These are phyloP conservation scores for Pachyseris speciosa DNA, from an alignment of 64 coral and sea anemone genomes.

Conservation along the genomic window DNA sequence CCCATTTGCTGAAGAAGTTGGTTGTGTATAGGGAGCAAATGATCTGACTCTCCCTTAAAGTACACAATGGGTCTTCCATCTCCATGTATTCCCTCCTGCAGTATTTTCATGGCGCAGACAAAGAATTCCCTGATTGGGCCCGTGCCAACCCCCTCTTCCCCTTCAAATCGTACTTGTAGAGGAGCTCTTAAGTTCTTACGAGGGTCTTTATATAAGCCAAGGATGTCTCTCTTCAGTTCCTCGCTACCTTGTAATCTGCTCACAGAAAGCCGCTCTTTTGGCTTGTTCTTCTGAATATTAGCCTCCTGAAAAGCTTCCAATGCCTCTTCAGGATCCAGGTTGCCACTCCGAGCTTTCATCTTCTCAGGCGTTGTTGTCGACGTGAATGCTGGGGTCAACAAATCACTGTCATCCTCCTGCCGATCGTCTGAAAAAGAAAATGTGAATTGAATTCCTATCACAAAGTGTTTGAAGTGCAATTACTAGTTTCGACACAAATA, in stretches of 20 bases:
- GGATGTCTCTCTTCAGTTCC: conserved; percentile 15
- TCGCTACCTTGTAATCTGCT: conserved; percentile 10
- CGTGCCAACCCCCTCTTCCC: not conserved
- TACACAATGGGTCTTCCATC: conserved; percentile 6
- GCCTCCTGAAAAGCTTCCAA: not conserved
- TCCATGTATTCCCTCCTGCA: conserved; percentile 6
- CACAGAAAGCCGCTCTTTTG: not conserved
- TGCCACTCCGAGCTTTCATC: not conserved
- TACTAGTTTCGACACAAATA: too few relatives aligned
- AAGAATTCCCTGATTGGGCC: not conserved
- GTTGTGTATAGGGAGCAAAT: conserved; percentile 10
- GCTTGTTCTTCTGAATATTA: not conserved
- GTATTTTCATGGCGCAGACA: not conserved
- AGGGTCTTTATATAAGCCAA: conserved; percentile 19
- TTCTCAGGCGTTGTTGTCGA: not conserved
- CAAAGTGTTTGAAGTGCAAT: too few relatives aligned
- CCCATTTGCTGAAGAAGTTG: conserved; percentile 11
- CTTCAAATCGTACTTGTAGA: conserved; percentile 5
- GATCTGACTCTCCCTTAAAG: conserved; percentile 9
- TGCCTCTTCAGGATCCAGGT: not conserved
- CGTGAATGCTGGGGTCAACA: not conserved
- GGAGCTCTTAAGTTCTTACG: not conserved
- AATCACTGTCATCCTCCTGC: not conserved
- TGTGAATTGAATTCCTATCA: not conserved
- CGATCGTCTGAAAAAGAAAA: not conserved